Conservation (phyloP, 2,888 invertebrate genomes). For the Melolontha melolontha region DNA sequence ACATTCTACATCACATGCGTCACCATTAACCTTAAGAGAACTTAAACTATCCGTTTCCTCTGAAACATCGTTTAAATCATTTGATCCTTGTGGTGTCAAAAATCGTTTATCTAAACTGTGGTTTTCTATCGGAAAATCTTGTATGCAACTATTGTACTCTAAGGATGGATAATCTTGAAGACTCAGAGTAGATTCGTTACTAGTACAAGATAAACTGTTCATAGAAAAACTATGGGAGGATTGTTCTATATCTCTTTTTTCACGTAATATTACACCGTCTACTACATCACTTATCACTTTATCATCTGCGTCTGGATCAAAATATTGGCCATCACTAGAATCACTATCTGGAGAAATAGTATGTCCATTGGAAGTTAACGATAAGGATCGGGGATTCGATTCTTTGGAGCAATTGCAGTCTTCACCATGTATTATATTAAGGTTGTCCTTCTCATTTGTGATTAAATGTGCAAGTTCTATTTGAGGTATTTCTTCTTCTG, state of each 20-base stretch:
- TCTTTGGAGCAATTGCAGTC: slow-evolving; percentile 67
- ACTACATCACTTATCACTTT: slow-evolving; percentile 15
- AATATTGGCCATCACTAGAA: slow-evolving; percentile 67
- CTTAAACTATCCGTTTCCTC: slow-evolving; percentile 13
- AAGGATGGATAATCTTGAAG: slow-evolving; percentile 50
- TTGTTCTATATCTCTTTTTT: slow-evolving; percentile 4
- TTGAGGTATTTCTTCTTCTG: slow-evolving; percentile 68
- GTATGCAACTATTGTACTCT: slow-evolving; percentile 47
- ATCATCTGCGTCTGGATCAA: slow-evolving; percentile 60
- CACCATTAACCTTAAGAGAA: slow-evolving; percentile 12
- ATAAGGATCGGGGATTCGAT: slow-evolving; percentile 65
- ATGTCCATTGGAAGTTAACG: slow-evolving; percentile 40
- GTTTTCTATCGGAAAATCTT: slow-evolving; percentile 27
- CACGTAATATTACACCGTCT: slow-evolving; percentile 18
- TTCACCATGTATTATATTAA: slow-evolving; percentile 54
- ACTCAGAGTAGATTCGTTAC: slow-evolving; percentile 55
- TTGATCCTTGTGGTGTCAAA: slow-evolving; percentile 21
- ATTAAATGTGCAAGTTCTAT: slow-evolving; percentile 57
- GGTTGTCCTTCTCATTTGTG: slow-evolving; percentile 59
- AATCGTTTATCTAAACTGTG: slow-evolving; percentile 11
- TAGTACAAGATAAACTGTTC: slow-evolving; percentile 49
- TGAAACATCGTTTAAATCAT: slow-evolving; percentile 5
- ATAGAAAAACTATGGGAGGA: slow-evolving; percentile 29
- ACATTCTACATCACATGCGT: slow-evolving; percentile 36
- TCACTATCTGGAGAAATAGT: slow-evolving; percentile 63